These are phyloP conservation scores for Ctenopoma multispine DNA, from an alignment of 2,797 vertebrate species.

Conservation along the genomic window DNA sequence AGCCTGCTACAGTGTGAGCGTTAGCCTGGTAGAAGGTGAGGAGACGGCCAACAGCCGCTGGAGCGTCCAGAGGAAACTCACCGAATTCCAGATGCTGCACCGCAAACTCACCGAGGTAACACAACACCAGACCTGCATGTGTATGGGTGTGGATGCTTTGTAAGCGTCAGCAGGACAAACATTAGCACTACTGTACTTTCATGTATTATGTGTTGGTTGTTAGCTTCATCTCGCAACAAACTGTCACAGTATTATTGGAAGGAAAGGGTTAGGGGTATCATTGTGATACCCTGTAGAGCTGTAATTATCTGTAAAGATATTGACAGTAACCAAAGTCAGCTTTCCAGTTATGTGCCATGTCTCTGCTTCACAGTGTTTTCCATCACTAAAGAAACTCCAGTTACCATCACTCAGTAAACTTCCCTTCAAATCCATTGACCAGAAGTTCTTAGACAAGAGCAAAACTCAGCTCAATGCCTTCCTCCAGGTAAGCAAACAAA, in stretches of 20 bases:
- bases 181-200: not conserved
- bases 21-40: conserved; percentile 90
- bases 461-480: conserved; percentile 97
- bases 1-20: conserved; percentile 91
- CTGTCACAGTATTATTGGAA: not conserved
- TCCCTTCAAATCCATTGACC: conserved; percentile 98
- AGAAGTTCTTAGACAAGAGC: conserved; percentile 98
- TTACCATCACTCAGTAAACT: conserved; percentile 97
- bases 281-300: too few species aligned
- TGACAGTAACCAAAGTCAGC: not conserved
- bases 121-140: not conserved
- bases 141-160: not conserved
- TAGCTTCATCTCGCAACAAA: not conserved
- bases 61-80: conserved; percentile 93
- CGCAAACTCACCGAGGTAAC: conserved; percentile 96
- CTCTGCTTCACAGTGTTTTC: conserved; percentile 95
- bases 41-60: conserved; percentile 89
- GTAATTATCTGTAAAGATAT: not conserved
- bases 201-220: too few species aligned
- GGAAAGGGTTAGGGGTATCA: too few species aligned
- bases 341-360: too few species aligned
- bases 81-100: conserved; percentile 95
- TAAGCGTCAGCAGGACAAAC: not conserved
- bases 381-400: conserved; percentile 96
- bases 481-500: conserved; percentile 89